Evolutionary conservation across 1,140 invertebrate genomes (phyloP).

Genomic region (Maconellicoccus hirsutus): DNA sequence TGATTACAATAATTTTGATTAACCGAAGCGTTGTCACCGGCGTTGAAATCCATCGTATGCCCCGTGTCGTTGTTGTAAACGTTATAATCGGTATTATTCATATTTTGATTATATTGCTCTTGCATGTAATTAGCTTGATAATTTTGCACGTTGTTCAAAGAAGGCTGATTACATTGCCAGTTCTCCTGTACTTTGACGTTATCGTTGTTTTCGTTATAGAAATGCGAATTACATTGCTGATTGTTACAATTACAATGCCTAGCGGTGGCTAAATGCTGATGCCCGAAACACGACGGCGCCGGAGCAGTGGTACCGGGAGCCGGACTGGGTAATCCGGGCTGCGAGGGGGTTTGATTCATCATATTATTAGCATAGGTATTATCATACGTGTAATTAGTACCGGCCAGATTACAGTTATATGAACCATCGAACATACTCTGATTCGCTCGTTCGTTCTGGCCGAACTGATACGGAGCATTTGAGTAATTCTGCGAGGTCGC

Average conservation of each 20-base stretch:
- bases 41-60: not conserved
- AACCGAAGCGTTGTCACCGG: not conserved
- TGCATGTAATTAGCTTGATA: not conserved
- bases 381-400: not conserved
- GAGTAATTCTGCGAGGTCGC: not conserved
- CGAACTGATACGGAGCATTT: conserved; percentile 28
- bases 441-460: not conserved
- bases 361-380: not conserved
- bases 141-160: not conserved
- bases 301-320: conserved; percentile 45
- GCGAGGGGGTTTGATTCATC: conserved; percentile 24
- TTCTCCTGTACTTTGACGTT: not conserved
- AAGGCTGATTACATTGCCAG: not conserved
- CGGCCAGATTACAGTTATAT: not conserved
- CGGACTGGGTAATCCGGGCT: conserved; percentile 45
- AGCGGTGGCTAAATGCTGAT: conserved; percentile 25
- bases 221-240: conserved; percentile 29
- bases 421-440: not conserved
- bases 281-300: conserved; percentile 32
- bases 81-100: not conserved
- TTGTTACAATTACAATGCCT: conserved; percentile 32
- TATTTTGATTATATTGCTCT: not conserved
- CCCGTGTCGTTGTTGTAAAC: not conserved
- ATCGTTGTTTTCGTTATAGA: not conserved
- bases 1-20: conserved; percentile 15